Percentiles rank a stretch among this genome's conserved stretches.
phyloP scores from a whole-genome alignment of 2,888 invertebrate species.

The Leptothorax acervorum region DNA sequence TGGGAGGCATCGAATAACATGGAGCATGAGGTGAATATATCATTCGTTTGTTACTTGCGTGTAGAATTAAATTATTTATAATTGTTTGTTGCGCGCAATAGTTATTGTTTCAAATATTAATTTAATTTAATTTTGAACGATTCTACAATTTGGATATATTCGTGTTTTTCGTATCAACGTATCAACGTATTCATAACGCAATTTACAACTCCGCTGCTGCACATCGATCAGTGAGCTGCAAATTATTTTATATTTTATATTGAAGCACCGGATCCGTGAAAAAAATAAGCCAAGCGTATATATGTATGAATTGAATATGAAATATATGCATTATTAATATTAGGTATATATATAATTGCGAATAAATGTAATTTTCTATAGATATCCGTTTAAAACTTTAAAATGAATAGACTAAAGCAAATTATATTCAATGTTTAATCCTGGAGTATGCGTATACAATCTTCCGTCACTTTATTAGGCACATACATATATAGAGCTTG shows the following conservation, averaged over 20 bases:
- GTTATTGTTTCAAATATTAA: background rate
- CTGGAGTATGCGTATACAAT: background rate
- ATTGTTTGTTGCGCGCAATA: background rate
- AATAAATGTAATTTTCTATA: background rate
- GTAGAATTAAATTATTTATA: background rate
- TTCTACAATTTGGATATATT: background rate
- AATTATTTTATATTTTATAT: background rate
- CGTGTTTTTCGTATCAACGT: background rate
- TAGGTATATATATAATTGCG: too few relatives aligned
- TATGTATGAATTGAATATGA: too few relatives aligned
- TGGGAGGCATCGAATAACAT: background rate
- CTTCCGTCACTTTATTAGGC: background rate
- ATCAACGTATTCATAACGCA: background rate
- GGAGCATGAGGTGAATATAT: background rate
- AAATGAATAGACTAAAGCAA: background rate
- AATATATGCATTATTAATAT: too few relatives aligned
- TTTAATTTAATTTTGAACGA: background rate
- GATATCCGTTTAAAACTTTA: background rate
- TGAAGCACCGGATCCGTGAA: background rate
- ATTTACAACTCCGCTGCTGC: background rate
- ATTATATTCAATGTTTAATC: background rate
- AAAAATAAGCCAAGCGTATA: background rate
- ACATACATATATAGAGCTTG: background rate
- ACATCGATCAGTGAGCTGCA: background rate
- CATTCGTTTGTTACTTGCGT: background rate